Conservation (phyloP, 2,888 invertebrate species). For the Penaeus monodon region DNA sequence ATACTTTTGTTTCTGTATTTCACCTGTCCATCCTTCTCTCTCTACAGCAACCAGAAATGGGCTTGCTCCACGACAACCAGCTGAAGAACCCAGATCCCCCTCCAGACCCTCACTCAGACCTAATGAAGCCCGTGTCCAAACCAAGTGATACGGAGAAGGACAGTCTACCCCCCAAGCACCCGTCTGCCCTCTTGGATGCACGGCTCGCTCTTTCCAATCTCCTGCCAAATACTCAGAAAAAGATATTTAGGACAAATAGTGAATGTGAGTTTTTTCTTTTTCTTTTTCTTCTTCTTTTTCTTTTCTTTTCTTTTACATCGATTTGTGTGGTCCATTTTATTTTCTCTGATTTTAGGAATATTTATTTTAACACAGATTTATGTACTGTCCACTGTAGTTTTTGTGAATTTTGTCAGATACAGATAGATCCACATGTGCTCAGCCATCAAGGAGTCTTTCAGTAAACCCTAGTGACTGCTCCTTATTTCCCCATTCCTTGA, state of each 20-base stretch:
- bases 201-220: slow-evolving; percentile 41
- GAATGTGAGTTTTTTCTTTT: slow-evolving; percentile 36
- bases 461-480: too few species aligned
- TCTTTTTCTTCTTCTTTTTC: too few species aligned
- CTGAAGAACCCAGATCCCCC: neutral
- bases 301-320: too few species aligned
- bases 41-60: slow-evolving; percentile 50
- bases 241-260: slow-evolving; percentile 43
- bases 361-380: too few species aligned
- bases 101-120: slow-evolving; percentile 55
- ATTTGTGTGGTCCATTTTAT: too few species aligned
- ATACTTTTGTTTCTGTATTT: neutral
- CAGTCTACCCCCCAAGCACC: slow-evolving; percentile 8
- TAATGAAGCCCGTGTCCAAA: slow-evolving; percentile 28
- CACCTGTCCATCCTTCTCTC: neutral
- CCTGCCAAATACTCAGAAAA: slow-evolving; percentile 41
- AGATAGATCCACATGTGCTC: too few species aligned
- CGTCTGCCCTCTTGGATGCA: slow-evolving; percentile 24
- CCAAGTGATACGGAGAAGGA: slow-evolving; percentile 17
- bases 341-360: too few species aligned
- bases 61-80: slow-evolving; percentile 47
- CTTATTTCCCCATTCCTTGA: too few species aligned
- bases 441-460: too few species aligned
- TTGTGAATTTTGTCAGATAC: too few species aligned
- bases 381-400: too few species aligned